phyloP scores from a whole-genome alignment of 2,888 invertebrate species.

The Ochlodes sylvanus region DNA sequence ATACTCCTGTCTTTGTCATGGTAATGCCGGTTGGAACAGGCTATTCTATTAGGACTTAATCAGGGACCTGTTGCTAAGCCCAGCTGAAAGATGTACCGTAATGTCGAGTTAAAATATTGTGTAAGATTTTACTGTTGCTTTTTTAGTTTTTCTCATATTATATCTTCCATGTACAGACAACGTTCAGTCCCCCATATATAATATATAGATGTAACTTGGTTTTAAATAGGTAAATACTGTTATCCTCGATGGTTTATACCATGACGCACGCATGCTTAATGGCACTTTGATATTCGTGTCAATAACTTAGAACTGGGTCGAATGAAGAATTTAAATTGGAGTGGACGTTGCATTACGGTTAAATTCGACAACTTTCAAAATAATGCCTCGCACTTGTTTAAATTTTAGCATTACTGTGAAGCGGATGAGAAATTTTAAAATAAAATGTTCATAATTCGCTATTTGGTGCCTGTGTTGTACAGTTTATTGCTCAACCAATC shows the following conservation, averaged over 20 bases:
- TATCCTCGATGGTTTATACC: slow-evolving; percentile 16
- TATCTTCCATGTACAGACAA: too few species aligned
- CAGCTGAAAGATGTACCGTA: slow-evolving; percentile 18
- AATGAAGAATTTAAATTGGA: slow-evolving; percentile 33
- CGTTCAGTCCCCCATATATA: too few species aligned
- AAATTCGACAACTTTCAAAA: slow-evolving; percentile 30
- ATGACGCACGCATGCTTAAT: slow-evolving; percentile 29
- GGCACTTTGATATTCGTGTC: slow-evolving; percentile 23
- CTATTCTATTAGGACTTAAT: slow-evolving; percentile 35
- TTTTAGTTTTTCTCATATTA: too few species aligned
- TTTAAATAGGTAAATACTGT: slow-evolving; percentile 9
- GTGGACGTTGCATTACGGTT: slow-evolving; percentile 19
- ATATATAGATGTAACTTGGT: too few species aligned
- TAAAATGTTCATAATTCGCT: neutral
- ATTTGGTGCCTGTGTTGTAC: too few species aligned
- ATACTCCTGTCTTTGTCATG: slow-evolving; percentile 47
- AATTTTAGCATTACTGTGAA: slow-evolving; percentile 16
- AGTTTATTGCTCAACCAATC: too few species aligned
- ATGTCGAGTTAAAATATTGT: slow-evolving; percentile 7
- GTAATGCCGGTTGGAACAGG: slow-evolving; percentile 41
- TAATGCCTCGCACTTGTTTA: slow-evolving; percentile 15
- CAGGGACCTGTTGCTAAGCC: slow-evolving; percentile 41
- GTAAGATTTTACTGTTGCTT: neutral
- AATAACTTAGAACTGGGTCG: slow-evolving; percentile 35
- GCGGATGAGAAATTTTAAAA: slow-evolving; percentile 1